These are phyloP conservation scores for Threskiornis aethiopicus DNA, from an alignment of 2,797 vertebrate genomes.

Conservation along the genomic window DNA sequence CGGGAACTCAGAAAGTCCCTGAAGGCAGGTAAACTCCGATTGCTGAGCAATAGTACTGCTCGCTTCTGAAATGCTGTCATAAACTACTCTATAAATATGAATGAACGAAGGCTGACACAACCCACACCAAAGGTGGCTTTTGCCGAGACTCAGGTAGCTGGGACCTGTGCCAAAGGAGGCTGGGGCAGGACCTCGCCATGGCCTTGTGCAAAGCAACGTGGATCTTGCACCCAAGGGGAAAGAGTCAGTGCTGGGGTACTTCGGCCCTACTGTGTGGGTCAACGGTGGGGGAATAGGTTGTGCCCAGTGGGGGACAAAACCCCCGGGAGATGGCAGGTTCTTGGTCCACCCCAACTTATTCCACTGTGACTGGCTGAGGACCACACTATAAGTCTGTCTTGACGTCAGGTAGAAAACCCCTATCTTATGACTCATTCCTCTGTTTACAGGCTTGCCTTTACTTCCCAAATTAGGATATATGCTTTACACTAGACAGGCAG, in stretches of 20 bases:
- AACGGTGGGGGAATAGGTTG: background rate
- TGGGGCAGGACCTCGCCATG: background rate
- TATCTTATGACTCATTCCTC: background rate
- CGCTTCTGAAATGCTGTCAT: background rate
- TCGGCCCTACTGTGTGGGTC: background rate
- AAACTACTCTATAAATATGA: background rate
- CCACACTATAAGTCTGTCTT: background rate
- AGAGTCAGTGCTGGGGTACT: background rate
- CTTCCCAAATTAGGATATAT: background rate
- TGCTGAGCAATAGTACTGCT: background rate
- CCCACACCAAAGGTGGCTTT: background rate
- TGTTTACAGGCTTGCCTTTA: background rate
- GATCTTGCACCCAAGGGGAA: background rate
- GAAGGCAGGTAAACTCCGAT: background rate
- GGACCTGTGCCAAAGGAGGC: background rate
- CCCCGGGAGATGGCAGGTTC: background rate
- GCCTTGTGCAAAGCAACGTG: background rate
- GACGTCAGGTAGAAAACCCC: background rate
- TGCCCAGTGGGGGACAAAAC: background rate
- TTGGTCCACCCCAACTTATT: background rate
- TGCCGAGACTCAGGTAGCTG: background rate
- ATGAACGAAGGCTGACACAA: background rate
- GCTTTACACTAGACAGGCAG: background rate
- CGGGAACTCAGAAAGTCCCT: background rate
- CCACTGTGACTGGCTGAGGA: background rate